Evolutionary conservation across 2,888 invertebrate species (phyloP).

Genomic region (Odontocerum albicorne): DNA sequence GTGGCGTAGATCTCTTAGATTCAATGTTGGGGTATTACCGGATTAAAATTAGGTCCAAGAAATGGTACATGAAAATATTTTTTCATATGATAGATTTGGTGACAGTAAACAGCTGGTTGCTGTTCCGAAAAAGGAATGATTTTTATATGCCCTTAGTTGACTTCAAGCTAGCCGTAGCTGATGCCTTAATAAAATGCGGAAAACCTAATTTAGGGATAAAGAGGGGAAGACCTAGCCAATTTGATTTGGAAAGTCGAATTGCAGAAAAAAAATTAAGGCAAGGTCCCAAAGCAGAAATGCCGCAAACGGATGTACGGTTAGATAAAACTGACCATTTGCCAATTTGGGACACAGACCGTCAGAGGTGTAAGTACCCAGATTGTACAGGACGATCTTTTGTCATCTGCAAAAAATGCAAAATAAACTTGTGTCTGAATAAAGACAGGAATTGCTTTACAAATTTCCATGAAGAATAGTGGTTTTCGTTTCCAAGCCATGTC

Average conservation of each 20-base stretch:
- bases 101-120: conserved; percentile 31
- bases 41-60: conserved; percentile 28
- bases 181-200: conserved; percentile 1
- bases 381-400: conserved; percentile 6
- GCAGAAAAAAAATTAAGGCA: conserved; percentile 3
- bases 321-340: conserved; percentile 2
- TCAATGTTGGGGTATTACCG: conserved; percentile 7
- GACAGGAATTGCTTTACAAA: conserved; percentile 1
- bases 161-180: conserved; percentile 4
- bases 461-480: conserved; percentile 1
- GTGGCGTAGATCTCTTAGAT: conserved; percentile 36
- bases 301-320: neutral
- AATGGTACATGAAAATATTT: conserved; percentile 36
- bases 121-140: conserved; percentile 1
- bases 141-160: conserved; percentile 8
- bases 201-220: neutral
- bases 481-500: neutral
- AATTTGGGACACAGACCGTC: conserved; percentile 2
- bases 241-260: neutral
- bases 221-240: conserved; percentile 4
- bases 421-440: conserved; percentile 2
- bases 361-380: conserved; percentile 3
- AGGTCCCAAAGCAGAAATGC: conserved; percentile 4
- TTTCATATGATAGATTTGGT: conserved; percentile 34
- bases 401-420: conserved; percentile 4